Conservation (phyloP, 2,113 vertebrate species). For the Dromiciops gliroides region DNA sequence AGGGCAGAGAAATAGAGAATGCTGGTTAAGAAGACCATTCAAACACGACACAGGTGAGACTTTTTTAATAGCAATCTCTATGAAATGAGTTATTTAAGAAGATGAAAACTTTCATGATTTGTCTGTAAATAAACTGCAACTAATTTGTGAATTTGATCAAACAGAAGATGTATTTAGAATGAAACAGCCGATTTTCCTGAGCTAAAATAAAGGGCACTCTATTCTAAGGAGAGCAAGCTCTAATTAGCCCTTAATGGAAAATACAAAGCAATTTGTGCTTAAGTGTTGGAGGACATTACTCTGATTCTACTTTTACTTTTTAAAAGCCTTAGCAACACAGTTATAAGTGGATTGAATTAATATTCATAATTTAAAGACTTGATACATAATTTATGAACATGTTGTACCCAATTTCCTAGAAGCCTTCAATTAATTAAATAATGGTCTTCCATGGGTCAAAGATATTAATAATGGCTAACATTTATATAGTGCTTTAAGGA, state of each 20-base stretch:
- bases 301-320: conserved; percentile 52
- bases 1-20: conserved; percentile 22
- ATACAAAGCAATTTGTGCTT: conserved; percentile 40
- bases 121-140: conserved; percentile 59
- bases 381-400: conserved; percentile 24
- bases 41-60: background rate
- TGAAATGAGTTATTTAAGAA: background rate
- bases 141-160: conserved; percentile 42
- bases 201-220: conserved; percentile 30
- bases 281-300: conserved; percentile 32
- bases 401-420: background rate
- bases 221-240: conserved; percentile 27
- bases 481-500: background rate
- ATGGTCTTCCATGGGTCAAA: background rate
- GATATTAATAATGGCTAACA: background rate
- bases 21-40: conserved; percentile 13
- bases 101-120: conserved; percentile 28
- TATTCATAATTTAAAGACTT: conserved; percentile 38
- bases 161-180: conserved; percentile 13
- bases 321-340: conserved; percentile 31
- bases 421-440: conserved; percentile 15
- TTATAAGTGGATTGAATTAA: conserved; percentile 28
- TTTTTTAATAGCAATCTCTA: background rate
- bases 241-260: conserved; percentile 56
- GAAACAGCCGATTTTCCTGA: conserved; percentile 56